Conservation (phyloP, 2,888 invertebrate species). For the Argyresthia goedartella region DNA sequence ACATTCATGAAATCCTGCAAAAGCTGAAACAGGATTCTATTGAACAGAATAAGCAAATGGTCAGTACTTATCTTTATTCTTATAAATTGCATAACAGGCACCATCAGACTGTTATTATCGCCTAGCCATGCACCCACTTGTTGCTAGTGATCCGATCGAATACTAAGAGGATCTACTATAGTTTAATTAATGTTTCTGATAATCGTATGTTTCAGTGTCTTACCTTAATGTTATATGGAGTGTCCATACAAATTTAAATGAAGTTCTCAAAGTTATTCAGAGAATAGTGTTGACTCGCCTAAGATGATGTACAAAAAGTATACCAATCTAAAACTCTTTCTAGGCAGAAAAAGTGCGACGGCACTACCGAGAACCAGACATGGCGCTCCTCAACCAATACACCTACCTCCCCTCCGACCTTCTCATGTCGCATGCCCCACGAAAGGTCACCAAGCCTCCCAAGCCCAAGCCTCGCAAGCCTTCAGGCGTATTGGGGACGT, state of each 20-base stretch:
- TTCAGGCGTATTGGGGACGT: constrained; percentile 15
- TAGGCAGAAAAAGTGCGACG: constrained; percentile 37
- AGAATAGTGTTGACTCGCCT: no score
- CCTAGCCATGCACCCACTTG: no score
- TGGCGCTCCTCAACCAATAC: constrained; percentile 21
- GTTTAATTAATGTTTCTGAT: no score
- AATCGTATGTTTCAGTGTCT: no score
- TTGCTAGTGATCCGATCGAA: no score
- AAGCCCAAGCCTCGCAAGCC: constrained; percentile 19
- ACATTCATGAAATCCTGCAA: constrained; percentile 30
- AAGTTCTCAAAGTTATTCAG: no score
- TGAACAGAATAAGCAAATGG: constrained; percentile 32
- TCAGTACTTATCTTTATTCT: constrained; percentile 21
- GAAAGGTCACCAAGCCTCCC: constrained; percentile 6
- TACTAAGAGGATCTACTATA: no score
- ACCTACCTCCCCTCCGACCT: constrained; percentile 28
- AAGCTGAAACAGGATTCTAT: constrained; percentile 35
- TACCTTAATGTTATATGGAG: no score
- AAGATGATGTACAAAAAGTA: no score
- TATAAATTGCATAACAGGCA: neutral
- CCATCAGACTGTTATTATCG: no score
- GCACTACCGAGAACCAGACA: constrained; percentile 22
- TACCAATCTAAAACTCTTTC: neutral
- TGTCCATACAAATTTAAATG: no score
- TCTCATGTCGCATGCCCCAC: constrained; percentile 14